A percentile compares a stretch with the other conserved stretches of the same genome.
phyloP scores from a whole-genome alignment of 2,888 invertebrate species.

The Liopterus haemorrhoidalis region DNA sequence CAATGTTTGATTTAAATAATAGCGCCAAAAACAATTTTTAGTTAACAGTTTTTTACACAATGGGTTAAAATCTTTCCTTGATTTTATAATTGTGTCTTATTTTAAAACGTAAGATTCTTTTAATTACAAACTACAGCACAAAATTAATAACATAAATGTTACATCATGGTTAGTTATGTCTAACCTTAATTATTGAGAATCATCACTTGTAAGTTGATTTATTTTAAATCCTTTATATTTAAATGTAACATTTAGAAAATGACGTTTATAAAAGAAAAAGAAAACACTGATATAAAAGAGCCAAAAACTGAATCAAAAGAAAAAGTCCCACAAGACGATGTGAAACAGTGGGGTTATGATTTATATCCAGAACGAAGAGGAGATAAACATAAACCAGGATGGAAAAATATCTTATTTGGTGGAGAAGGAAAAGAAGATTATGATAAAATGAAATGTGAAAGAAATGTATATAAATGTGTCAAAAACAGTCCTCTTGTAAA shows the following conservation, averaged over 20 bases:
- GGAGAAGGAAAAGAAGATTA: slow-evolving; percentile 64
- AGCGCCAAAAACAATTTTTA: too few species aligned
- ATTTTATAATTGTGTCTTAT: too few species aligned
- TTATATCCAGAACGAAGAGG: slow-evolving; percentile 77
- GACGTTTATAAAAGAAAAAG: slow-evolving; percentile 1
- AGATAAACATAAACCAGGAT: slow-evolving; percentile 49
- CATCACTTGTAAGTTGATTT: slow-evolving; percentile 4
- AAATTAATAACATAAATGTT: too few species aligned
- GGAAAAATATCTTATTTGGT: slow-evolving; percentile 54
- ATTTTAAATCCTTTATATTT: slow-evolving; percentile 9
- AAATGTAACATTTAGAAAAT: background rate
- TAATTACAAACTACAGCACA: too few species aligned
- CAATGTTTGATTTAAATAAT: too few species aligned
- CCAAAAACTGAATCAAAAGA: too few species aligned
- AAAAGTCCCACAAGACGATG: slow-evolving; percentile 18
- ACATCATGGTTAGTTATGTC: too few species aligned
- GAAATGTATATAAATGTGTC: slow-evolving; percentile 68
- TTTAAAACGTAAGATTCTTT: too few species aligned
- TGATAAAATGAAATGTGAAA: slow-evolving; percentile 72
- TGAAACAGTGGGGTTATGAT: slow-evolving; percentile 64
- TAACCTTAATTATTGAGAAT: too few species aligned
- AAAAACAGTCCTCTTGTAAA: slow-evolving; percentile 75
- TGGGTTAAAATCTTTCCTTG: too few species aligned
- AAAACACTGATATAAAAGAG: background rate
- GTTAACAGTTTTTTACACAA: too few species aligned